Percentiles rank a stretch among this genome's conserved stretches.
Conservation (phyloP, 2,888 invertebrate species). For the Rugalucina vietnamica region DNA sequence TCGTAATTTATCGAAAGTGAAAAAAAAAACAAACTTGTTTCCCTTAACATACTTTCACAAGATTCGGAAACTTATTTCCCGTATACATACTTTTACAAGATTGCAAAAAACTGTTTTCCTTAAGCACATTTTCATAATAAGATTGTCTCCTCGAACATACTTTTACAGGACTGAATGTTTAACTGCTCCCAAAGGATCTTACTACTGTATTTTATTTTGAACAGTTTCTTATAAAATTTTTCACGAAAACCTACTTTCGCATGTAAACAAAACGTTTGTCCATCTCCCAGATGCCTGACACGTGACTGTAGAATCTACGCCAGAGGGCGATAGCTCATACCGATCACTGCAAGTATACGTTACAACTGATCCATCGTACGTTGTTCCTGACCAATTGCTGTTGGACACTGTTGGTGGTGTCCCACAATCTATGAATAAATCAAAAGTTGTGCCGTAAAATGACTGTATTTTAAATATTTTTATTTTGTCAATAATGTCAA, state of each 20-base stretch:
- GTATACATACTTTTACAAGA: no score
- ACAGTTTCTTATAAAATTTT: no score
- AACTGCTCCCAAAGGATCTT: no score
- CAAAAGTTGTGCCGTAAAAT: not conserved
- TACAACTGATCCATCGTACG: not conserved
- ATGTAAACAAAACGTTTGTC: not conserved
- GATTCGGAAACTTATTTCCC: no score
- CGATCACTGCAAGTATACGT: not conserved
- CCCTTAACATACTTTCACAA: no score
- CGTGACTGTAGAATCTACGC: not conserved
- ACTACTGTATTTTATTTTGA: no score
- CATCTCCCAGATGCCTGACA: not conserved
- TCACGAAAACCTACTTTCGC: not conserved
- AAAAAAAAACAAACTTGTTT: no score
- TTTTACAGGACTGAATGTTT: no score
- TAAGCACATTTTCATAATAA: no score
- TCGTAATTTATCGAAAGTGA: no score
- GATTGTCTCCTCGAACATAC: no score
- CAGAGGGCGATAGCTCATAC: not conserved
- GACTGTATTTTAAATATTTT: not conserved
- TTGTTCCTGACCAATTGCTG: not conserved
- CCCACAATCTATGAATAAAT: not conserved
- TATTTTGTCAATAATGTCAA: not conserved
- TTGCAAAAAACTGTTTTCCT: no score
- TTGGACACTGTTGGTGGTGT: not conserved